Percentiles rank a stretch among this genome's conserved stretches.
Evolutionary conservation across 2,888 invertebrate species (phyloP).

Genomic region (Amphiduros pacificus): DNA sequence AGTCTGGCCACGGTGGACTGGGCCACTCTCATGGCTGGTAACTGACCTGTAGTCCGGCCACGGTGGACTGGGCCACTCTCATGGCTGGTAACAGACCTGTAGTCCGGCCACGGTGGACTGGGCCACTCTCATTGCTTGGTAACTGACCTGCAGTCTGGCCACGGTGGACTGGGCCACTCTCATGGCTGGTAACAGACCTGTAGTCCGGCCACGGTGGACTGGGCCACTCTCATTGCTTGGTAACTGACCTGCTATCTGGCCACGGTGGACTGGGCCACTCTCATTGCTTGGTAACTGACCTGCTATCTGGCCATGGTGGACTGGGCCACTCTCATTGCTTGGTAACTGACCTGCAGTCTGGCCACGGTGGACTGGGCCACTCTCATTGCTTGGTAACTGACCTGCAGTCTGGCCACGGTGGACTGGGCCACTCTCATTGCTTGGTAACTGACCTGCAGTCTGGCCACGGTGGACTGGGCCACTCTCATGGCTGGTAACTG

Average conservation of each 20-base stretch:
- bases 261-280: too few species aligned
- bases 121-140: constrained; percentile 56
- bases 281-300: too few species aligned
- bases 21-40: constrained; percentile 55
- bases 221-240: constrained; percentile 57
- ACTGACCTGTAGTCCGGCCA: constrained; percentile 57
- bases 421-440: constrained; percentile 57
- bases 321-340: too few species aligned
- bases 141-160: constrained; percentile 52
- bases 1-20: constrained; percentile 57
- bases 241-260: too few species aligned
- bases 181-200: constrained; percentile 58
- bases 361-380: constrained; percentile 58
- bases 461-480: constrained; percentile 57
- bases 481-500: constrained; percentile 50
- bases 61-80: constrained; percentile 57
- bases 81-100: constrained; percentile 59
- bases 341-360: constrained; percentile 58
- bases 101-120: constrained; percentile 57
- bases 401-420: constrained; percentile 56
- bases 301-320: too few species aligned
- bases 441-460: constrained; percentile 56
- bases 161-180: constrained; percentile 58
- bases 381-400: constrained; percentile 56
- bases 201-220: constrained; percentile 55